These are phyloP conservation scores for Lasioglossum marginatum DNA, from an alignment of 2,888 invertebrate genomes.

Conservation along the genomic window DNA sequence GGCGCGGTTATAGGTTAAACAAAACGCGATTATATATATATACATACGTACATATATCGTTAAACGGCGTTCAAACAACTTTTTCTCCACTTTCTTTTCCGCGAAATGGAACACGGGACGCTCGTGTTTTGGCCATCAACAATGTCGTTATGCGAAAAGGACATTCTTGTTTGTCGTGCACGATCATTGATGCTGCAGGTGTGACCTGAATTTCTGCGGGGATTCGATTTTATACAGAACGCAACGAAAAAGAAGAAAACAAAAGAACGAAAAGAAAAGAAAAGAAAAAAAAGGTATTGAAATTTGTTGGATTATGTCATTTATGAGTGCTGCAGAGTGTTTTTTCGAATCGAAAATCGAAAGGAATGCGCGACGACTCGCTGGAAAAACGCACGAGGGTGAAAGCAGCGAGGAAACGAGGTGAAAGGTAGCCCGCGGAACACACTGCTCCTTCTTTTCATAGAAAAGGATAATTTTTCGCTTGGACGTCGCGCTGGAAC, in stretches of 20 bases:
- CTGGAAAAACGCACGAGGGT: conserved; percentile 2
- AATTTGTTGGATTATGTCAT: no score
- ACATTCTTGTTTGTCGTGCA: background rate
- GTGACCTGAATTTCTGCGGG: background rate
- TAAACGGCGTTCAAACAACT: background rate
- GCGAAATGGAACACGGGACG: background rate
- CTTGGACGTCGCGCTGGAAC: conserved; percentile 25
- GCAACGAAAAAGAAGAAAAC: no score
- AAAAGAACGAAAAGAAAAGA: no score
- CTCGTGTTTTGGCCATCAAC: background rate
- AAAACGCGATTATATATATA: background rate
- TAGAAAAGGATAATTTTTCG: conserved; percentile 39
- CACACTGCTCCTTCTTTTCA: conserved; percentile 3
- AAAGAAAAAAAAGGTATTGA: no score
- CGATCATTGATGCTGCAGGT: background rate
- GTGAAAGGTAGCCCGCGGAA: conserved; percentile 43
- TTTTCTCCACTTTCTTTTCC: conserved; percentile 6
- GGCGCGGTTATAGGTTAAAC: no score
- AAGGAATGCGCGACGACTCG: background rate
- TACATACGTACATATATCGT: background rate
- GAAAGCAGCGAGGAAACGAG: conserved; percentile 35
- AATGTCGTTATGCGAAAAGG: background rate
- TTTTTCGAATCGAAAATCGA: background rate
- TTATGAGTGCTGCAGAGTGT: no score
- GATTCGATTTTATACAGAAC: no score